These are phyloP conservation scores for Trachelus tabidus DNA, from an alignment of 2,888 invertebrate species.

Conservation along the genomic window DNA sequence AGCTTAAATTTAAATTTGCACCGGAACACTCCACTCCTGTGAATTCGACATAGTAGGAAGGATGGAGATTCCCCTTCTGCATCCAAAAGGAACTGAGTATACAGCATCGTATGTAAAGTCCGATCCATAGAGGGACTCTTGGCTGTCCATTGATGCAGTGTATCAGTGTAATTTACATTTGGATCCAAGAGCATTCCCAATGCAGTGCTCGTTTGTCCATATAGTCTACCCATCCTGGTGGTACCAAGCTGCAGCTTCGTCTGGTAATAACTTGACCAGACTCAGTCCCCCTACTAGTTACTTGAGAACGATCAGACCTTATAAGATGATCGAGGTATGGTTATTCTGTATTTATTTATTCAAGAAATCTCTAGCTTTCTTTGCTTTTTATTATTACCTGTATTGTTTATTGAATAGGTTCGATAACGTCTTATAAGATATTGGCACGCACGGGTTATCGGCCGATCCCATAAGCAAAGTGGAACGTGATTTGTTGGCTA, in stretches of 20 bases:
- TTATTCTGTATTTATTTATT: neutral
- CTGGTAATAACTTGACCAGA: neutral
- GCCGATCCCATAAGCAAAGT: neutral
- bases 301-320: neutral
- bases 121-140: neutral
- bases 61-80: neutral
- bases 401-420: neutral
- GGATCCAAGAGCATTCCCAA: neutral
- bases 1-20: conserved; percentile 24
- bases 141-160: neutral
- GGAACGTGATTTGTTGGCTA: conserved; percentile 33
- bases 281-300: neutral
- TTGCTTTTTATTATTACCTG: neutral
- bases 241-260: neutral
- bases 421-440: neutral
- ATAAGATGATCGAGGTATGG: neutral
- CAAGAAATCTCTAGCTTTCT: neutral
- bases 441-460: neutral
- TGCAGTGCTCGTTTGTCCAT: neutral
- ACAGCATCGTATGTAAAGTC: neutral
- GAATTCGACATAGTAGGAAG: neutral
- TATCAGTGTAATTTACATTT: neutral
- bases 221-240: neutral
- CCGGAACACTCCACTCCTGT: neutral
- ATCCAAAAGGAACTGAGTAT: neutral